These are phyloP conservation scores for Agelaius phoeniceus DNA, from an alignment of 2,113 vertebrate species.

Conservation along the genomic window DNA sequence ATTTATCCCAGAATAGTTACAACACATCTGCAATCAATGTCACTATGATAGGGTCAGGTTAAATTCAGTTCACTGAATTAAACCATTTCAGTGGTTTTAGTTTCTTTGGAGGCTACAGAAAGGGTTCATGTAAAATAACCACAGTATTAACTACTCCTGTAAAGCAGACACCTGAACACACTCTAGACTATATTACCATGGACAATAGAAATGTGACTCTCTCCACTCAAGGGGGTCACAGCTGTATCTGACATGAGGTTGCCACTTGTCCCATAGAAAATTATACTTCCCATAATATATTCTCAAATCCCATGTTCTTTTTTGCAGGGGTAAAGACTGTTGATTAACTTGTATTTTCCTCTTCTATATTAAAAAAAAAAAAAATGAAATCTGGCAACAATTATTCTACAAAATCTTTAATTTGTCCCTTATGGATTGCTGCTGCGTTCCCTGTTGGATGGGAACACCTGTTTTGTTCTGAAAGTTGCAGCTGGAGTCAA, in stretches of 20 bases:
- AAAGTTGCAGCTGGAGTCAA: neutral
- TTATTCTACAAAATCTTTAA: neutral
- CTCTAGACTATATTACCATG: fast-evolving
- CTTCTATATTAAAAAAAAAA: neutral
- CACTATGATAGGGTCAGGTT: neutral
- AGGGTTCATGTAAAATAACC: neutral
- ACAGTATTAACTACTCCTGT: neutral
- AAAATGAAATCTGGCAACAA: neutral
- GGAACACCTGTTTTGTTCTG: neutral
- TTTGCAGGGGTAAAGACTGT: neutral
- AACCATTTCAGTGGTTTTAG: neutral
- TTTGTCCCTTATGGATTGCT: neutral
- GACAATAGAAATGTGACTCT: neutral
- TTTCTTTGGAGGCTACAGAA: neutral
- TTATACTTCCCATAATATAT: neutral
- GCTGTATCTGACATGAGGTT: neutral
- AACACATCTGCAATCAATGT: neutral
- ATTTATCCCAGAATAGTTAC: neutral
- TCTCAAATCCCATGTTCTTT: neutral
- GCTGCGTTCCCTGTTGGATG: neutral
- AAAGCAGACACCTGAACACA: neutral
- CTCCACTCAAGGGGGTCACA: neutral
- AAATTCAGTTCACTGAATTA: neutral
- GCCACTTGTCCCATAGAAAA: neutral
- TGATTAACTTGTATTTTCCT: neutral